A percentile compares a stretch with the other conserved stretches of the same genome.
These are phyloP conservation scores for Octopus bimaculoides DNA, from an alignment of 1,140 invertebrate species.

Conservation along the genomic window DNA sequence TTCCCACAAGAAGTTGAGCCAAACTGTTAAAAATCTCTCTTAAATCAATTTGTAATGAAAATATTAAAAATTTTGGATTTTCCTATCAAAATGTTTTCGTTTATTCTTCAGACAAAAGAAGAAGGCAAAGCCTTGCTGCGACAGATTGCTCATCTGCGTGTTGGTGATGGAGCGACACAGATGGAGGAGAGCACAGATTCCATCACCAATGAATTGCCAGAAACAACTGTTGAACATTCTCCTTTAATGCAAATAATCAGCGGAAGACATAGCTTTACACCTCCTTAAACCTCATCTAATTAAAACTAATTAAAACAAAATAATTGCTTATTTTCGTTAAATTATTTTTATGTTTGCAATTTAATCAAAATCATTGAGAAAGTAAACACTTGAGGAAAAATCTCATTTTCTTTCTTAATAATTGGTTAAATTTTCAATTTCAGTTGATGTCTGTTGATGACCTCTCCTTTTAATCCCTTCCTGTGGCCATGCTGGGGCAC, in stretches of 20 bases:
- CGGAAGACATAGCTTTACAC: constrained; percentile 1
- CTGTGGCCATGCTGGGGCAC: too few relatives aligned
- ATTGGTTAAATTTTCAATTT: too few relatives aligned
- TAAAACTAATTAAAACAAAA: too few relatives aligned
- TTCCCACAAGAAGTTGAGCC: not conserved
- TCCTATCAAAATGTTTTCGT: constrained; percentile 5
- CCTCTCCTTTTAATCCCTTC: too few relatives aligned
- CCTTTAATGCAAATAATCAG: not conserved
- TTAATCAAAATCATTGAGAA: too few relatives aligned
- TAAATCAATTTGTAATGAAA: too few relatives aligned
- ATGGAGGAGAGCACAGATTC: constrained; percentile 47
- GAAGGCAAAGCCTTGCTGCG: constrained; percentile 84
- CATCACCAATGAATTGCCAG: constrained; percentile 21
- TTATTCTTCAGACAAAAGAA: constrained; percentile 74
- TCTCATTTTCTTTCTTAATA: too few relatives aligned
- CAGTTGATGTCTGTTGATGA: too few relatives aligned
- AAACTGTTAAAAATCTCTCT: not conserved
- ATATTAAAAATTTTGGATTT: not conserved
- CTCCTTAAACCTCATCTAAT: not conserved
- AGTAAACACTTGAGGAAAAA: too few relatives aligned
- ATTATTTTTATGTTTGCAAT: too few relatives aligned
- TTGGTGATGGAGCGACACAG: constrained; percentile 28
- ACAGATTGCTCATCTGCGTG: constrained; percentile 64
- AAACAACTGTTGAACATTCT: not conserved
- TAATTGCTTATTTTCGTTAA: too few relatives aligned